phyloP scores from a whole-genome alignment of 92 coral and sea anemone genomes.

The Palythoa caribaeorum region DNA sequence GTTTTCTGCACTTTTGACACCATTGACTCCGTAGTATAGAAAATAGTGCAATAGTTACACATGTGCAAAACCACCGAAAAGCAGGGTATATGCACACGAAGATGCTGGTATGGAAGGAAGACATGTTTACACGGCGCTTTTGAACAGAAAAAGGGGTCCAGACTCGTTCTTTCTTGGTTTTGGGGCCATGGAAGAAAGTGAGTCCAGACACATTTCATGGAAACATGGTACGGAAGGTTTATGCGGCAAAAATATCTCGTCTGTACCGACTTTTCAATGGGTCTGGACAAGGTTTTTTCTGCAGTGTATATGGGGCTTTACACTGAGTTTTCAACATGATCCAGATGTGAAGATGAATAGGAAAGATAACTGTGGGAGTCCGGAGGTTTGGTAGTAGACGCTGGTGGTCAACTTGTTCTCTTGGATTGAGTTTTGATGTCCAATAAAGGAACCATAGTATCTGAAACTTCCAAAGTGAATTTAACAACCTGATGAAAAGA shows the following conservation, averaged over 20 bases:
- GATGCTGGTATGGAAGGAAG: background rate
- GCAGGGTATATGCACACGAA: background rate
- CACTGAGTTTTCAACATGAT: no score
- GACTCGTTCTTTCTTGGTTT: constrained; percentile 24
- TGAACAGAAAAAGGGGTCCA: constrained; percentile 7
- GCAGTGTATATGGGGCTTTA: constrained; percentile 7
- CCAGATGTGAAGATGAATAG: no score
- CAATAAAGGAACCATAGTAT: no score
- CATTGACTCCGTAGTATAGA: background rate
- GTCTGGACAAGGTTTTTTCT: constrained; percentile 23
- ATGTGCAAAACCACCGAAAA: background rate
- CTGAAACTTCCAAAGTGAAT: no score
- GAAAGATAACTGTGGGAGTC: no score
- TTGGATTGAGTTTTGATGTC: no score
- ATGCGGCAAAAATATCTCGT: constrained; percentile 6
- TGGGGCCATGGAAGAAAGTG: constrained; percentile 12
- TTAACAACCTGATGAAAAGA: no score
- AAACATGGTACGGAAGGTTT: constrained; percentile 5
- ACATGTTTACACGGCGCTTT: constrained; percentile 30
- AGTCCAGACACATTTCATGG: constrained; percentile 6
- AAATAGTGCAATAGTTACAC: background rate
- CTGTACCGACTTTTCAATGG: constrained; percentile 10
- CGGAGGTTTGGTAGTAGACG: no score
- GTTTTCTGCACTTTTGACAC: background rate
- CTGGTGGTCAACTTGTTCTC: no score